Conservation (phyloP, 2,888 invertebrate genomes). For the Oxycera nigricornis region DNA sequence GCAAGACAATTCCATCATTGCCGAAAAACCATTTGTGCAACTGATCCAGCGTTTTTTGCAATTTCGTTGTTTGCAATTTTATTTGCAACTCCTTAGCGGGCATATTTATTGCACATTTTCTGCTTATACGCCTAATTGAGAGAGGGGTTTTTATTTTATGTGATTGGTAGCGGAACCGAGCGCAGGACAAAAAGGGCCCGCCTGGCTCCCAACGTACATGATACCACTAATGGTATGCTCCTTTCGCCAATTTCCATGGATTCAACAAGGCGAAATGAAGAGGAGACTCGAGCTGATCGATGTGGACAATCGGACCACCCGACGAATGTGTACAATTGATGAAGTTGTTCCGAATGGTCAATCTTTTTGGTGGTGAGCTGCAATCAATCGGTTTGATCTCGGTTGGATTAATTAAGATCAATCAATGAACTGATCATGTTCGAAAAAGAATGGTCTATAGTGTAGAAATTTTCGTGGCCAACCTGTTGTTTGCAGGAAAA, state of each 20-base stretch:
- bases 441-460: not conserved
- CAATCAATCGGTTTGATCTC: constrained; percentile 38
- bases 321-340: constrained; percentile 42
- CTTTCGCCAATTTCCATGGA: not conserved
- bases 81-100: constrained; percentile 19
- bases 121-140: constrained; percentile 50
- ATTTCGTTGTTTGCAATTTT: constrained; percentile 16
- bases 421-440: too few relatives aligned
- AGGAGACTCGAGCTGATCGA: constrained; percentile 4
- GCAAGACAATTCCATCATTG: constrained; percentile 34
- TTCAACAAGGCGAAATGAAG: constrained; percentile 17
- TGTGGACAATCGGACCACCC: constrained; percentile 45
- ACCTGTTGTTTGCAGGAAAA: too few relatives aligned
- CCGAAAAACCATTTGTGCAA: constrained; percentile 20
- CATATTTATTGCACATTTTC: constrained; percentile 49
- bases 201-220: too few relatives aligned
- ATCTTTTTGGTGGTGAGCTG: constrained; percentile 13
- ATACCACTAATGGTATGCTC: too few relatives aligned
- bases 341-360: constrained; percentile 41
- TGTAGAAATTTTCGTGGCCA: not conserved
- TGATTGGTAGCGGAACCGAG: constrained; percentile 37
- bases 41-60: not conserved
- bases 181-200: constrained; percentile 27
- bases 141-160: constrained; percentile 49
- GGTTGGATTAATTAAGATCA: constrained; percentile 41